Evolutionary conservation across 2,113 vertebrate species (phyloP), one percentile per base, ranked within the genome.

Genomic region (Lamprotornis superbus): DNA sequence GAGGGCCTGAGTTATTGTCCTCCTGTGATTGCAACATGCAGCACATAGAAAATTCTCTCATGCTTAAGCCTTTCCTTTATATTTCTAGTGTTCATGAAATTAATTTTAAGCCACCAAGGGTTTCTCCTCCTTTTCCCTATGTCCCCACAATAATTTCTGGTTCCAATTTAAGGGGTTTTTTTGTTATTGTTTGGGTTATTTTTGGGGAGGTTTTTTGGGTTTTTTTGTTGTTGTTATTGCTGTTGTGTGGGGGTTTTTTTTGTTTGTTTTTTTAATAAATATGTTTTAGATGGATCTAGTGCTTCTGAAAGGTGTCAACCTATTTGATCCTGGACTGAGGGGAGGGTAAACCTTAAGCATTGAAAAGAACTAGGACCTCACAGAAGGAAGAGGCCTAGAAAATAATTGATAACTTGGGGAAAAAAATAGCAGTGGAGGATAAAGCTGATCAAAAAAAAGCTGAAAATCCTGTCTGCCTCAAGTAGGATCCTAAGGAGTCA

Each of bases 1-100:
- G 77, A 70, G 61, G 56, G 64, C 69, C 84, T 95, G 93, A 97
- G 83, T 97, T 95, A 97, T 96, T 95, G 83, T 94, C 47, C 93
- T 94, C 84, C 61, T 82, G 81, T 96, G 96, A 86, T 40, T 90
- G 79, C 46, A 94, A 78, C 42, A 55, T 82, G 57, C 53, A 87
- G 53, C 42, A 83, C 55, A 70, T 46, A 93, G 86, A 94, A 92
- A 89, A 77, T 73, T 96, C 87, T 92, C 83, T 93, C 81, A 73
- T 92, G 78, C 60, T 92, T 82, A 84, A 93, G 63, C 20, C 46
- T 92, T 94, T 92, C 61, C 57, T 95, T 94, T 95, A 49, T 84
- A 69, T 89, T 95, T 94, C 81, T 50, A 61, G 59, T n/a, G 25
- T 70, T 92, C 88, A 56, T 68, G 17, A 95, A 97, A 97, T 91